Evolutionary conservation across 2,113 vertebrate genomes (phyloP).

Genomic region (Cnemophilus loriae): DNA sequence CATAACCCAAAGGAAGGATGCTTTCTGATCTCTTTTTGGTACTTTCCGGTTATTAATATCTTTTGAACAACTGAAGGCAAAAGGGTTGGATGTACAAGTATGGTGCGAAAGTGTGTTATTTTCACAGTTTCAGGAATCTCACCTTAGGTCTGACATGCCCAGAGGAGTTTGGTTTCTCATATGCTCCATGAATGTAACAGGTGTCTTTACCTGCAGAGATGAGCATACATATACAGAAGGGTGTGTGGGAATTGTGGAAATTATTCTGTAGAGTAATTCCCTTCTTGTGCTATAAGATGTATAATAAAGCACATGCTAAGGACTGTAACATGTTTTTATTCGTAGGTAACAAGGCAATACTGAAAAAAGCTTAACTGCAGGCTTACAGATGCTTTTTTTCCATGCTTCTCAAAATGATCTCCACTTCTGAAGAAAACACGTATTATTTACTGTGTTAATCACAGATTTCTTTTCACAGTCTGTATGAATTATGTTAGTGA

Average conservation of each 20-base stretch:
- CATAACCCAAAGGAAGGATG: not conserved
- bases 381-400: not conserved
- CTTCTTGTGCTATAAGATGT: not conserved
- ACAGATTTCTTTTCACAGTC: not conserved
- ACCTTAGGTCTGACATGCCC: not conserved
- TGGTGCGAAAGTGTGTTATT: not conserved
- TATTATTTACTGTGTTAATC: not conserved
- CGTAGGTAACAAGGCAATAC: not conserved
- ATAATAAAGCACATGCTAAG: not conserved
- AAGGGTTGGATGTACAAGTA: not conserved
- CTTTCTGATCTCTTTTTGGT: not conserved
- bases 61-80: not conserved
- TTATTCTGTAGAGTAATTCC: not conserved
- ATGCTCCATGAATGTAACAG: not conserved
- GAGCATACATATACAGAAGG: not conserved
- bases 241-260: not conserved
- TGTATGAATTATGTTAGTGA: not conserved
- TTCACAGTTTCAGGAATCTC: not conserved
- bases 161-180: not conserved
- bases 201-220: not conserved
- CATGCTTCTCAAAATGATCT: not conserved
- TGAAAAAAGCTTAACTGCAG: not conserved
- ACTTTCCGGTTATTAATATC: not conserved
- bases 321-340: not conserved
- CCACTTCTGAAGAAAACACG: not conserved